Conservation (phyloP, 2,113 vertebrate species). For the Pelecanoides urinatrix region DNA sequence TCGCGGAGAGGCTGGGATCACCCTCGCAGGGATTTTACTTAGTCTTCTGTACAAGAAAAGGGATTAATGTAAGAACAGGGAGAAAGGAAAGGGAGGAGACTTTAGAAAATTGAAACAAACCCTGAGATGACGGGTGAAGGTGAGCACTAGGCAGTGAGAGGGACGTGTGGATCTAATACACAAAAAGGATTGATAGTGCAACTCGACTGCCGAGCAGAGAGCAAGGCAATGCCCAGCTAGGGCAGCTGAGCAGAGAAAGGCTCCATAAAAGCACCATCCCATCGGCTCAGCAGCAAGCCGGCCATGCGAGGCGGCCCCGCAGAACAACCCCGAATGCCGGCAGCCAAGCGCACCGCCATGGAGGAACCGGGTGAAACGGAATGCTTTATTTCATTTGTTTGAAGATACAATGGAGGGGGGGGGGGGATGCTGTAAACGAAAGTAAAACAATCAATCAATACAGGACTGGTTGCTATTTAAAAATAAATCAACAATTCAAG, state of each 20-base stretch:
- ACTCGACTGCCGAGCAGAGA: neutral
- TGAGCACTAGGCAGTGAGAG: neutral
- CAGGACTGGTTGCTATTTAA: neutral
- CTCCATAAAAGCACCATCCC: neutral
- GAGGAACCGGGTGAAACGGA: neutral
- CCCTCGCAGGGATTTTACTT: neutral
- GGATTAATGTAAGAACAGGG: neutral
- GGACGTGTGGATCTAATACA: rapidly evolving
- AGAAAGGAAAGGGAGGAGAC: neutral
- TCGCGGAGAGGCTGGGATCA: neutral
- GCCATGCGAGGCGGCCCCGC: neutral
- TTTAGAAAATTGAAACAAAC: neutral
- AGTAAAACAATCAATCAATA: neutral
- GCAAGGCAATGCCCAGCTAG: rapidly evolving
- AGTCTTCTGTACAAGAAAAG: neutral
- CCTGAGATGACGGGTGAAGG: rapidly evolving
- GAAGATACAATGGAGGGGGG: neutral
- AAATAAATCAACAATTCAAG: neutral
- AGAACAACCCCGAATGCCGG: neutral
- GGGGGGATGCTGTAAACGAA: neutral
- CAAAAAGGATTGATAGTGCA: rapidly evolving
- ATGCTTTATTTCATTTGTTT: neutral
- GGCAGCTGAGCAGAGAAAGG: neutral
- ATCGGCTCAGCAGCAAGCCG: neutral
- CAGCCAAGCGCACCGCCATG: rapidly evolving